phyloP scores from a whole-genome alignment of 2,113 vertebrate species.

The Carlito syrichta region DNA sequence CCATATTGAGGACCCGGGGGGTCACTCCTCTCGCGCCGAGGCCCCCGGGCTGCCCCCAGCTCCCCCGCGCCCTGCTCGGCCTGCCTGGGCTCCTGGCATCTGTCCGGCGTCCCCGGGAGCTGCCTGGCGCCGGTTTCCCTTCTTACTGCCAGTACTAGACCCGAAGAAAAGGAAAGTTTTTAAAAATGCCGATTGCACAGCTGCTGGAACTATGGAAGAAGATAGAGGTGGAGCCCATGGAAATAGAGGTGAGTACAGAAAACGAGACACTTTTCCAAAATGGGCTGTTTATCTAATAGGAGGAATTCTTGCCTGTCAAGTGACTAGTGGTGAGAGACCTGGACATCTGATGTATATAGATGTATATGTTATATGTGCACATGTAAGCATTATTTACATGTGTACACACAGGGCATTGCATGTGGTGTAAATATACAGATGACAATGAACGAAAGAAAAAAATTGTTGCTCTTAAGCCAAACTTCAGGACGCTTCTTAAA shows the following conservation, averaged over 20 bases:
- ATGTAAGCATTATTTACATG: fast-evolving
- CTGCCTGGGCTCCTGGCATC: not conserved
- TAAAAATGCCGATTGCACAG: constrained; percentile 84
- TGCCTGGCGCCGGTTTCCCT: no score
- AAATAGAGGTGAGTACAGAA: constrained; percentile 80
- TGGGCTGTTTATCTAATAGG: fast-evolving
- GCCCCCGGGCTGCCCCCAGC: not conserved
- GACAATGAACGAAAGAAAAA: not conserved
- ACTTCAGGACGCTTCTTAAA: not conserved
- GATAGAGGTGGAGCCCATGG: constrained; percentile 86
- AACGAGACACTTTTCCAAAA: fast-evolving
- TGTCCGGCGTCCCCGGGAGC: no score
- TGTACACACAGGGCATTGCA: fast-evolving
- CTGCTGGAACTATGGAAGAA: constrained; percentile 86
- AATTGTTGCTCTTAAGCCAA: not conserved
- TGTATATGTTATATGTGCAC: fast-evolving
- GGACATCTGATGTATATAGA: fast-evolving
- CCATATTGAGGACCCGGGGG: not conserved
- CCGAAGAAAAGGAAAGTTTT: constrained; percentile 32
- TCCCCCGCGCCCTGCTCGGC: not conserved
- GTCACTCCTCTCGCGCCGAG: not conserved
- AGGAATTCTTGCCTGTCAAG: fast-evolving
- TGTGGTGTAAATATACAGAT: not conserved
- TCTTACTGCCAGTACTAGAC: not conserved
- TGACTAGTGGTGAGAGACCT: fast-evolving